Evolutionary conservation across 2,888 invertebrate genomes (phyloP).

Genomic region (Andrena haemorrhoa): DNA sequence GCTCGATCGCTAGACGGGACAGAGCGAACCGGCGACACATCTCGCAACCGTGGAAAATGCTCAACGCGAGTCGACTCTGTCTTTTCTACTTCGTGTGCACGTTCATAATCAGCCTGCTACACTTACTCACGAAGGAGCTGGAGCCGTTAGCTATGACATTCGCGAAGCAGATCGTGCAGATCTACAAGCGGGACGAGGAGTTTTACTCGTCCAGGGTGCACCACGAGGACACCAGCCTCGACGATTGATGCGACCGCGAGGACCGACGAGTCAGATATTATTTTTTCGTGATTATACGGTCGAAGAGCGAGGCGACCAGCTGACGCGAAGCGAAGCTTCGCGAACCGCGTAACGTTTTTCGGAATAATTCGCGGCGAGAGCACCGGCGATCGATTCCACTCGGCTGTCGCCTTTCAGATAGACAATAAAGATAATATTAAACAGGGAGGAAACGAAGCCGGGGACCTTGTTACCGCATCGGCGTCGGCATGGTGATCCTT

Average conservation of each 20-base stretch:
- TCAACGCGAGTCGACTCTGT: slow-evolving; percentile 47
- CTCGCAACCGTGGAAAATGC: slow-evolving; percentile 29
- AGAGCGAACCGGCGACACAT: not conserved
- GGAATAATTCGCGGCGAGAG: too few species aligned
- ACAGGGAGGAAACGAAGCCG: not conserved
- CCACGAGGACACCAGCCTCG: not conserved
- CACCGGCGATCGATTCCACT: too few species aligned
- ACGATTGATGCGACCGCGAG: not conserved
- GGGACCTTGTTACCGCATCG: not conserved
- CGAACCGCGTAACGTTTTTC: too few species aligned
- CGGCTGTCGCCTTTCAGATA: not conserved
- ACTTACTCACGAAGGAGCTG: slow-evolving; percentile 33
- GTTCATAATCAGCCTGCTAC: slow-evolving; percentile 35
- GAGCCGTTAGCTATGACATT: slow-evolving; percentile 27
- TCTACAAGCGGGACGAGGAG: slow-evolving; percentile 28
- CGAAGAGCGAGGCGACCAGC: too few species aligned
- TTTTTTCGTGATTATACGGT: too few species aligned
- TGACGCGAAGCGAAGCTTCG: too few species aligned
- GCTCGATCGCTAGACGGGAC: not conserved
- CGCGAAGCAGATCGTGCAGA: slow-evolving; percentile 20
- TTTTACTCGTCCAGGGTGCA: slow-evolving; percentile 2
- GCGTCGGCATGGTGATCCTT: too few species aligned
- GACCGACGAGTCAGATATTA: not conserved
- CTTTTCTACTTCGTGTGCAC: slow-evolving; percentile 56
- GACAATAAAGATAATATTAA: not conserved